Base-by-base conservation (phyloP, 2,113 vertebrate genomes). In the Heptranchias perlo region DNA sequence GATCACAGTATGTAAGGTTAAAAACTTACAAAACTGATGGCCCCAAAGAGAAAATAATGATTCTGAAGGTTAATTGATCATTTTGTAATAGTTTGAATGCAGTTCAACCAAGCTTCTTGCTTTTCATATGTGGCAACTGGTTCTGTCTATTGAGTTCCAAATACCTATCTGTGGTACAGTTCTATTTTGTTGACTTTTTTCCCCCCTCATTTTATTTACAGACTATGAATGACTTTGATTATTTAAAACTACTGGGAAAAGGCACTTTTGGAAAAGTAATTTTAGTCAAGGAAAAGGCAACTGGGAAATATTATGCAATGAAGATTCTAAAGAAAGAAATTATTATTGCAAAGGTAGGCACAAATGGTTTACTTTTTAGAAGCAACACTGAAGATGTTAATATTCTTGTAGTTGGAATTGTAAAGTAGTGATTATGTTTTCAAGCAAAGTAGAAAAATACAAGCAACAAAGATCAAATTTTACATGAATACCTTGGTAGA, bases 181-280 rank as follows among this genome's bases (percentile, higher is more conserved):
- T 78, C 67, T 87, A 64, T 96, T 96, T 96, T 96, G 52, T 31
- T 96, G 61, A 96, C 96, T 82, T 8, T 89, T 97, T 76, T 96
- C 94, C 96, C 96, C 21, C 35, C 96, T 89, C 35, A 44, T 44
- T 91, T 96, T 78, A 78, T 47, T 96, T 98, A 47, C 96, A 99
- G 99, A 99, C 99, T 96, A 99, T 99, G 99, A 99, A 99, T 97
- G 99, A 99, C 98, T 99, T 99, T 97, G 99, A 99, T 98, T 99
- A 99, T 98, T 98, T 99, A 98, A 99, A 99, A 97, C 98, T 99
- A 96, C 97, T 99, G 97, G 99, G 99, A 96, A 99, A 99, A 98
- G 99, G 99, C 97, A 99, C 99, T 0, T 99, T 99, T 97, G 99
- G 99, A 58, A 99, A 99, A 98, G 99, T 99, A 96, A 99, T 99